A percentile compares a stretch with the other conserved stretches of the same genome.
Evolutionary conservation across 2,888 invertebrate genomes (phyloP).

Genomic region (Lumbricus terrestris): DNA sequence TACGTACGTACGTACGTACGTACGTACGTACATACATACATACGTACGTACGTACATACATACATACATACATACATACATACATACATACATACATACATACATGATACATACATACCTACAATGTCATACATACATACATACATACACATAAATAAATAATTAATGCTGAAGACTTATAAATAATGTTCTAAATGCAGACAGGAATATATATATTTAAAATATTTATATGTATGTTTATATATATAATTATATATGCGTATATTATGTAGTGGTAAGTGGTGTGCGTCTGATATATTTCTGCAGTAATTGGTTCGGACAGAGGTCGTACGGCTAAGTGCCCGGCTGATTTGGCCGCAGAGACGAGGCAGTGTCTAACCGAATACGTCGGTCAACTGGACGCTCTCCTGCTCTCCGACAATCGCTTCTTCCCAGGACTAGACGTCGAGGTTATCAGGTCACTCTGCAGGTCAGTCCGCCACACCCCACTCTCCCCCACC

Average conservation of each 20-base stretch:
- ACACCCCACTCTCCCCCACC: background rate
- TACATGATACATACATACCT: too few relatives aligned
- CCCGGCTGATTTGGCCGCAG: background rate
- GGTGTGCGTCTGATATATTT: background rate
- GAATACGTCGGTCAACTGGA: slow-evolving; percentile 19
- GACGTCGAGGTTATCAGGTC: slow-evolving; percentile 22
- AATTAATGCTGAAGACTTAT: too few relatives aligned
- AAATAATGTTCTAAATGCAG: too few relatives aligned
- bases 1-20: too few relatives aligned
- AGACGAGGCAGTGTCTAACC: background rate
- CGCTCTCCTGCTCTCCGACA: slow-evolving; percentile 5
- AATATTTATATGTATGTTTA: too few relatives aligned
- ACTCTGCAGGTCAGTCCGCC: slow-evolving; percentile 12
- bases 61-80: too few relatives aligned
- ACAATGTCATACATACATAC: too few relatives aligned
- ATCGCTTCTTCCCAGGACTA: slow-evolving; percentile 20
- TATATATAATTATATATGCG: background rate
- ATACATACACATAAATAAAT: too few relatives aligned
- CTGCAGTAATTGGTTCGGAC: background rate
- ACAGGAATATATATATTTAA: too few relatives aligned
- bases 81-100: too few relatives aligned
- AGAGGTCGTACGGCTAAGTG: background rate
- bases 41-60: too few relatives aligned
- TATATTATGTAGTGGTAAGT: background rate
- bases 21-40: too few relatives aligned